Evolutionary conservation across 1,140 invertebrate genomes (phyloP), one percentile per base, ranked within the genome.

Genomic region (Drosophila tropicalis): DNA sequence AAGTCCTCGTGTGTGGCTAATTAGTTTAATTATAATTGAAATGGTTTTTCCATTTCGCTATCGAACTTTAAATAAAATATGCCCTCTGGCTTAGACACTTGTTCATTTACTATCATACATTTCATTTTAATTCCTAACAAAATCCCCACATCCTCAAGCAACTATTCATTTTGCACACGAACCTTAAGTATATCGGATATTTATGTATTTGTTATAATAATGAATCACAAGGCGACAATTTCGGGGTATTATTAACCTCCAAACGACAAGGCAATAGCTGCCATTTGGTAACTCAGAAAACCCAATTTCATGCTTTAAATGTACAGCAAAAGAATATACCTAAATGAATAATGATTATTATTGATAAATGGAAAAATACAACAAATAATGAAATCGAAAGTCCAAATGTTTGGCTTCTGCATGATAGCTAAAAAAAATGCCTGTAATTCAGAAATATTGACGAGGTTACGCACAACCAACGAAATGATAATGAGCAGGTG

Each of bases 281-380:
- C 72, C 73, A 76, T 76, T 76, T 57, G 55, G 22, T 51, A 51
- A 57, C 55, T 34, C 55, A 57, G 15, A 57, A 29, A 34, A 34
- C 25, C 15, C 36, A 41, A 54, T 69, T 63, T 62, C 44, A 68
- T 72, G 47, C 60, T 82, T 82, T 70, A 61, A 47, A 36, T 29
- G 25, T 22, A 76, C 32, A 55, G 32, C 29, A 41, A 75, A 72
- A 57, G 47, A 67, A 72, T 67, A 80, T 68, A 74, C 71, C 71
- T 62, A 73, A 81, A 82, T 71, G 69, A 62, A 82, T 70, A 81
- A 58, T 55, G 70, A 85, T 75, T 69, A 86, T 75, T 69, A 75
- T 66, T 72, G 71, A 78, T 79, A 81, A 70, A 69, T 69, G 29
- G 34, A 13, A 65, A 39, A 54, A 51, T 19, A 56, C 40, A 56